Evolutionary conservation across 2,888 invertebrate genomes (phyloP), one percentile per base, ranked within the genome.

Genomic region (Lasioglossum leucozonium): DNA sequence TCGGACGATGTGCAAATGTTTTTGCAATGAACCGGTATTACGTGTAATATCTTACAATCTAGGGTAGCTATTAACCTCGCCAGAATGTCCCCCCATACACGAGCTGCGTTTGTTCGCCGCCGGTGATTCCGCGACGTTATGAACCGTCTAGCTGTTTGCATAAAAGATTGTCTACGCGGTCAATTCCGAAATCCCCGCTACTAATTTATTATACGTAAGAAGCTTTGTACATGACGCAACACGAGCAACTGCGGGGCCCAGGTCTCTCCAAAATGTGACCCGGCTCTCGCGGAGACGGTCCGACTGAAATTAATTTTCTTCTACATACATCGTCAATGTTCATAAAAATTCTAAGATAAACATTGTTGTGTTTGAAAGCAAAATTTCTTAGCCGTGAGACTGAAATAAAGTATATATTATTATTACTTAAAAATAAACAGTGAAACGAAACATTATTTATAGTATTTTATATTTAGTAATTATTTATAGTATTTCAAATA

Each of bases 91-190:
- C 22, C 51, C 37, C 79, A 79, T 82, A 85, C 79, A 85, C 73
- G 77, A 76, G 16, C 82, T 26, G 71, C 74, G 84, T 90, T 85
- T 91, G 89, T 89, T 91, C 87, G 85, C 72, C 85, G 77, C 82
- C 55, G 65, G 65, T 81, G 86, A 85, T 84, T 85, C 87, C 87
- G 80, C 75, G 83, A 88, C 77, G 83, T 90, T 88, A 91, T 88
- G 90, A 87, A 88, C 85, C 85, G 78, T 78, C 76, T 65, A 77
- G 81, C 77, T 91, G 90, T 87, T 92, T 90, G 83, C 91, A 88
- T 74, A 80, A 72, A 73, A 84, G 89, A 90, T 91, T 86, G 84
- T 83, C 87, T 73, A 81, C 78, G 78, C 82, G 84, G 84, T 78
- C 89, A 91, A 87, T 90, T 84, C 89, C 86, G 75, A 76, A 83